Evolutionary conservation across 2,888 invertebrate genomes (phyloP), one percentile per base, ranked within the genome.

Genomic region (Archips xylosteana): DNA sequence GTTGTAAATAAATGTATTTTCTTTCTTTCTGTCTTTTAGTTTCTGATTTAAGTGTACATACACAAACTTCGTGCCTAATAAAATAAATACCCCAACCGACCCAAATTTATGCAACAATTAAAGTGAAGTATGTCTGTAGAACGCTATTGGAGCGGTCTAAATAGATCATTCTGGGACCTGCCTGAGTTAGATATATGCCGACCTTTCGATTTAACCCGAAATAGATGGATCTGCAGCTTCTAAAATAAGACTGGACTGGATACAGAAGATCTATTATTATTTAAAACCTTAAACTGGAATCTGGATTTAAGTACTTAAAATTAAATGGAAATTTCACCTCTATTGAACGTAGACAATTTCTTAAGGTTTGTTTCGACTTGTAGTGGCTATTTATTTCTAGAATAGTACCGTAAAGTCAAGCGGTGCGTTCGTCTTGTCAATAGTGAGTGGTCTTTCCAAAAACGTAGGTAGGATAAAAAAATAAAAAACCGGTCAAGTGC

Each of bases 41-140:
- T 36, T 2, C 36, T 36, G 36, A 36, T 36, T 51, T 51, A 5
- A 13, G 5, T 4, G 15, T 15, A 51, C 15, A 51, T 4, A 49
- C 13, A 49, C 36, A 36, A 2, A 36, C 36, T 2, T 36, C 57
- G 0, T 8, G 23, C n/a, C 3, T 13, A n/a, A 8, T 57, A 32
- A 57, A 57, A 8, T 57, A 32, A 57, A 57, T 4, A 12, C 10
- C 4, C 32, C 10, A 32, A 3, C 2, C 12, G 36, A 8, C 8
- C n/a, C 36, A 23, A 59, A 64, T 73, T 73, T 73, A 69, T 68
- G 32, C 23, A 54, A 47, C 57, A 69, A 39, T 69, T 59, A 71
- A 60, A 60, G 42, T 65, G 71, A 71, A 65, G 49, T 60, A 71
- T 65, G 65, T 49, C 59, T 23, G 65, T 36, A 8, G 65, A 65